These are phyloP conservation scores for Suncus etruscus DNA, from an alignment of 2,113 vertebrate species.

Conservation along the genomic window DNA sequence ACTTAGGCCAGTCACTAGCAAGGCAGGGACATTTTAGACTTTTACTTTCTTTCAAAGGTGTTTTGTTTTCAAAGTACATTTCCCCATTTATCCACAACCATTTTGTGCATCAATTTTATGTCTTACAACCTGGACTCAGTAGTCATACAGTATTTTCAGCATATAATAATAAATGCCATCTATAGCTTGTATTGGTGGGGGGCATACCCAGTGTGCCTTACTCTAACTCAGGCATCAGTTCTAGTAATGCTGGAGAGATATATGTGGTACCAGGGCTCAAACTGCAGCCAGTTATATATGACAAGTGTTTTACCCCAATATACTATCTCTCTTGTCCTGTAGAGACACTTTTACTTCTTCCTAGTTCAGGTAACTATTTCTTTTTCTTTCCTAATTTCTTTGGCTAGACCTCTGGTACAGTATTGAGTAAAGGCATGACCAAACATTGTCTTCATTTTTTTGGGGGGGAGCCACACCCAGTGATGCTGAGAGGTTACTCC, in stretches of 20 bases:
- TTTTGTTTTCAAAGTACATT: conserved; percentile 45
- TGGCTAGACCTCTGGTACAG: not conserved
- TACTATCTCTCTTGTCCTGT: too few species aligned
- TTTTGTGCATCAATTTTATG: conserved; percentile 8
- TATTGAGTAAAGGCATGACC: not conserved
- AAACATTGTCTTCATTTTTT: too few species aligned
- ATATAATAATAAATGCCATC: not conserved
- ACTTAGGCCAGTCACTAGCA: too few species aligned
- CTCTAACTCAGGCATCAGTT: too few species aligned
- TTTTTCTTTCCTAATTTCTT: not conserved
- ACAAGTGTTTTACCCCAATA: too few species aligned
- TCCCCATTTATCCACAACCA: not conserved
- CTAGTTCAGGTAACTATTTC: not conserved
- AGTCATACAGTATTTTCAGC: not conserved
- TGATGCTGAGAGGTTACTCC: too few species aligned
- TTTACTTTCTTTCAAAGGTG: conserved; percentile 9
- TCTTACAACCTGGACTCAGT: not conserved
- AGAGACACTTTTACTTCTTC: not conserved
- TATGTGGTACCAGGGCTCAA: too few species aligned
- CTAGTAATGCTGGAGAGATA: too few species aligned
- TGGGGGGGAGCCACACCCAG: too few species aligned
- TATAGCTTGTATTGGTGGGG: not conserved
- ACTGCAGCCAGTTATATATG: too few species aligned
- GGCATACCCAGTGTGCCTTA: too few species aligned
- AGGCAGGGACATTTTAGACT: too few species aligned